Conservation (phyloP, 1,140 invertebrate species). For the Pomacea maculata region DNA sequence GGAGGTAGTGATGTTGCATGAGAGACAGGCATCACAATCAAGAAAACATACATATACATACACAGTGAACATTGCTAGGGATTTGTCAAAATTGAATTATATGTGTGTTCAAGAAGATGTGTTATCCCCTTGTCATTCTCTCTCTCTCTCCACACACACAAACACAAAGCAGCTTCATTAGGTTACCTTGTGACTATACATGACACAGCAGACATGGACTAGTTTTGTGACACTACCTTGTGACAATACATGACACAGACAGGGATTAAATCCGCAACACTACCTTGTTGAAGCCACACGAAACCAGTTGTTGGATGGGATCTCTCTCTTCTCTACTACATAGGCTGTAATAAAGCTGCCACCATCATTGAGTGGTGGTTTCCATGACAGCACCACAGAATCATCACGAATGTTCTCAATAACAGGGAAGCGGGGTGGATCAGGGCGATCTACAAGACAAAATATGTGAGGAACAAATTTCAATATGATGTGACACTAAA, state of each 20-base stretch:
- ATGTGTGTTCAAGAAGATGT: too few relatives aligned
- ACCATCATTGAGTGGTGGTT: conserved; percentile 83
- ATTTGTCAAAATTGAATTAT: too few relatives aligned
- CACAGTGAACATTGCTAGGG: not conserved
- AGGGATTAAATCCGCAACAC: not conserved
- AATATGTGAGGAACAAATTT: conserved; percentile 2
- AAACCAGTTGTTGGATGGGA: conserved; percentile 94
- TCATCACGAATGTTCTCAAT: conserved; percentile 94
- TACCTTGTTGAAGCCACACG: conserved; percentile 87
- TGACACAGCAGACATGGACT: too few relatives aligned
- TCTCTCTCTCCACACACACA: not conserved
- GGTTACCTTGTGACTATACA: not conserved
- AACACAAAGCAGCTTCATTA: not conserved
- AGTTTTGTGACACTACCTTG: too few relatives aligned
- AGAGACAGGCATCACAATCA: not conserved
- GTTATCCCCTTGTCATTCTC: not conserved
- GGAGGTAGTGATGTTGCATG: too few relatives aligned
- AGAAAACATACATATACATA: not conserved
- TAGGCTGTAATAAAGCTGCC: conserved; percentile 97
- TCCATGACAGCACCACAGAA: conserved; percentile 95
- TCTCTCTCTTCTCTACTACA: conserved; percentile 89
- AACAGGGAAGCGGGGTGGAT: conserved; percentile 91
- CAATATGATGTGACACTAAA: not conserved
- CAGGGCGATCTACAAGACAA: conserved; percentile 80
- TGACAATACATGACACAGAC: not conserved